Conservation (phyloP, 1,140 invertebrate species). For the Propsilocerus akamusi region DNA sequence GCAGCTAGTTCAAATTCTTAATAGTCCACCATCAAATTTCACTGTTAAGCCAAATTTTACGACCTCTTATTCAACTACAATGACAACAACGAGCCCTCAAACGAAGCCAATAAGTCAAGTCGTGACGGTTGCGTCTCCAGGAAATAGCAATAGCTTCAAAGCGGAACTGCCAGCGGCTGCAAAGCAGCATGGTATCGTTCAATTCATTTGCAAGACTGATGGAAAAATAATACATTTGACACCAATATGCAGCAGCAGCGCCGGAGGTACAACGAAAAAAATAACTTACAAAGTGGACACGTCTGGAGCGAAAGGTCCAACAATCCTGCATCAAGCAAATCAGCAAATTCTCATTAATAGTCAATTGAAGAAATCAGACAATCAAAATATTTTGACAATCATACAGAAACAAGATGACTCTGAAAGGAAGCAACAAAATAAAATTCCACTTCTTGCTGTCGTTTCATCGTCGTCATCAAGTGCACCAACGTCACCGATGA, state of each 20-base stretch:
- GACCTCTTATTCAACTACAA: background rate
- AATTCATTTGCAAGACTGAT: conserved; percentile 35
- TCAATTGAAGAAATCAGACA: conserved; percentile 23
- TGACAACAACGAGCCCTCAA: background rate
- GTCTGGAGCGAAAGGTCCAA: background rate
- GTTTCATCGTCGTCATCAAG: conserved; percentile 12
- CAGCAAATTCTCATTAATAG: conserved; percentile 9
- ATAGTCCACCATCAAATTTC: background rate
- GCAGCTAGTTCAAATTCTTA: background rate
- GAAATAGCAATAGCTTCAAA: background rate
- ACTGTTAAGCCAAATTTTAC: background rate
- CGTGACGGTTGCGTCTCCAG: background rate
- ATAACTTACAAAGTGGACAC: background rate
- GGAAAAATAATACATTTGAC: conserved; percentile 31
- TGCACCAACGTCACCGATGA: conserved; percentile 24
- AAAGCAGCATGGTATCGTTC: background rate
- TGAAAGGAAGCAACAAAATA: conserved; percentile 16
- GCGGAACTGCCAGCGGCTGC: background rate
- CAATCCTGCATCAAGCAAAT: conserved; percentile 3
- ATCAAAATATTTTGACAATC: conserved; percentile 15
- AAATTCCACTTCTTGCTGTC: conserved; percentile 8
- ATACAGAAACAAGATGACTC: conserved; percentile 16
- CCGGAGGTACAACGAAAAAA: background rate
- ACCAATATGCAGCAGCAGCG: conserved; percentile 15
- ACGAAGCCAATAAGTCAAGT: background rate